Base-by-base conservation (phyloP, 2,888 invertebrate genomes). In the Caenorhabditis doughertyi region DNA sequence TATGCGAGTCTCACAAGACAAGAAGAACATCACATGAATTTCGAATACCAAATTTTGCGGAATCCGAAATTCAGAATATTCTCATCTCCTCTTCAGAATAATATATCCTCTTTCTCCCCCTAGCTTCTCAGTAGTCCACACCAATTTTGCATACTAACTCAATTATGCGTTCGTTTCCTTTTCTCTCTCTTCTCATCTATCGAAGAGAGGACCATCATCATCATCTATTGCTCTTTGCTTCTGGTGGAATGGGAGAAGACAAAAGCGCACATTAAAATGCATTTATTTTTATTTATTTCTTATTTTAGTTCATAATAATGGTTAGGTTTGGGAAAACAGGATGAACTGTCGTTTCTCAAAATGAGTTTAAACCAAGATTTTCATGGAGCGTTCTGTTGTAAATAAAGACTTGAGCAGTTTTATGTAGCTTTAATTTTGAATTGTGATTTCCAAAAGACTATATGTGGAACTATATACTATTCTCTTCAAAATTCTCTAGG, bases 141-240 rank as follows among this genome's bases (percentile, higher is more conserved):
- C 60, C 42, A 62, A 62, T 62, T 62, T 44, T 62, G 60, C 60
- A 62, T 62, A 53, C 60, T 60, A 71, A 71, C 71, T 71, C 71
- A 71, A 71, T 71, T 71, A 71, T 71, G 60, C 71, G 70, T 70
- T 56, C 68, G 39, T 29, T 47, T 13, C 44, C 44, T 47, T 18
- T 18, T 18, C 39, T 42, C 7, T 35, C 35, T 35, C 56, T 44
- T 58, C 58, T 71, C 71, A 58, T 49, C 49, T 49, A 58, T 58
- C n/a, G 23, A n/a, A 35, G 56, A 32, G 18, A n/a, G 18, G n/a
- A 27, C n/a, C 7, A 55, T 13, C 32, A 39, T 39, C 39, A 39
- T 58, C 58, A 58, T 58, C 58, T 58, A 58, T 58, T 35, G 58
- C 58, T 58, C 39, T 58, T 39, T 23, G 7, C 9, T 21, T 58